Evolutionary conservation across 2,113 vertebrate genomes (phyloP).

Genomic region (Aplodontia rufa): DNA sequence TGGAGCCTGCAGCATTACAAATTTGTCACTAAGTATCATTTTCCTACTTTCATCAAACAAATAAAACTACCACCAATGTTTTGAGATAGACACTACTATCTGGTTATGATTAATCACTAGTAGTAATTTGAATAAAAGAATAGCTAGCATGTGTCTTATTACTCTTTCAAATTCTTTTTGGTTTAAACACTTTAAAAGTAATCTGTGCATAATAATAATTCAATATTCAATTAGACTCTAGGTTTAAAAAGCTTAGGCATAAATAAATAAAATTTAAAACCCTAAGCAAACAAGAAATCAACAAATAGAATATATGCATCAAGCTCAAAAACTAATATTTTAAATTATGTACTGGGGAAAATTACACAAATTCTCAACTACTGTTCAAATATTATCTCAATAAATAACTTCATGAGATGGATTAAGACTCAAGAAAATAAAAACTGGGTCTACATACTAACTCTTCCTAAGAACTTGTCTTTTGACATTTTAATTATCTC

Average conservation of each 20-base stretch:
- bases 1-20: neutral
- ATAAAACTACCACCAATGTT: neutral
- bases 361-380: slow-evolving; percentile 52
- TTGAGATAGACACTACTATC: neutral
- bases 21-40: neutral
- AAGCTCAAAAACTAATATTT: slow-evolving; percentile 49
- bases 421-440: slow-evolving; percentile 58
- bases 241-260: slow-evolving; percentile 14
- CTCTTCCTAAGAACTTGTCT: slow-evolving; percentile 46
- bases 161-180: neutral
- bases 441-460: slow-evolving; percentile 46
- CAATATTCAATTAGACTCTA: slow-evolving; percentile 24
- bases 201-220: neutral
- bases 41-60: neutral
- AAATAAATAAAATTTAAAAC: slow-evolving; percentile 43
- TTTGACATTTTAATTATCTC: slow-evolving; percentile 66
- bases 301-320: slow-evolving; percentile 49
- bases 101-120: neutral
- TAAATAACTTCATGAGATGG: slow-evolving; percentile 58
- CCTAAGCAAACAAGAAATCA: slow-evolving; percentile 47
- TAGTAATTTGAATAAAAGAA: neutral
- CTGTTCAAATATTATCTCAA: slow-evolving; percentile 26
- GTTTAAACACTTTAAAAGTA: slow-evolving; percentile 49
- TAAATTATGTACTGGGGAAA: slow-evolving; percentile 34
- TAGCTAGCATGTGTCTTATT: neutral